Evolutionary conservation across 2,888 invertebrate species (phyloP).

Genomic region (Hartigia nigra): DNA sequence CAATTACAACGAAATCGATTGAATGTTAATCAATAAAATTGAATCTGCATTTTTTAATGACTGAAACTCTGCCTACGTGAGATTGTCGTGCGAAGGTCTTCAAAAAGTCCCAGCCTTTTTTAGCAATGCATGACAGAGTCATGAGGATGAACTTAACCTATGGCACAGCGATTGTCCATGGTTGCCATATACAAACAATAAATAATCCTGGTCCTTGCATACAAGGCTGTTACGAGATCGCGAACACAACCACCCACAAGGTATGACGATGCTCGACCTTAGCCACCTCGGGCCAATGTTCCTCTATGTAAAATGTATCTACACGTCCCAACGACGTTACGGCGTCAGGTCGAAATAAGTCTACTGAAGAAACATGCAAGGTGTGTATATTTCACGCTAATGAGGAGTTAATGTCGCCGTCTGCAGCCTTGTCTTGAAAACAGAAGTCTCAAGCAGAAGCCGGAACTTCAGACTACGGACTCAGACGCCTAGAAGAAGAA

Average conservation of each 20-base stretch:
- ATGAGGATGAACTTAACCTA: background rate
- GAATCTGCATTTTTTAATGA: background rate
- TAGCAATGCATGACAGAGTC: background rate
- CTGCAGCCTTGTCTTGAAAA: slow-evolving; percentile 31
- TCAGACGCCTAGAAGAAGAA: background rate
- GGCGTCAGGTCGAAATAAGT: background rate
- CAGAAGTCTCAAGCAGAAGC: slow-evolving; percentile 29
- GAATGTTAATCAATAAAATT: background rate
- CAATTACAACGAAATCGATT: background rate
- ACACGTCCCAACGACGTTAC: background rate
- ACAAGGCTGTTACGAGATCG: slow-evolving; percentile 12
- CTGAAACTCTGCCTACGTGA: background rate
- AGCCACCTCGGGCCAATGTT: background rate
- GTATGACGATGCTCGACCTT: slow-evolving; percentile 16
- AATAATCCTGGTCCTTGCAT: slow-evolving; percentile 10
- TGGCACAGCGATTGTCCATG: background rate
- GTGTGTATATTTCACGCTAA: slow-evolving; percentile 33
- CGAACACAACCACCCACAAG: slow-evolving; percentile 20
- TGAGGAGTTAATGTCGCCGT: slow-evolving; percentile 49
- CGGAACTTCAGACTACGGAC: slow-evolving; percentile 30
- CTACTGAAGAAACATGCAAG: background rate
- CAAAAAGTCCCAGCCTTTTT: background rate
- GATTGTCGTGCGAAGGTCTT: background rate
- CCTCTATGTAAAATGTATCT: background rate
- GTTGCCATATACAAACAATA: background rate